These are phyloP conservation scores for Polymixis flavicincta DNA, from an alignment of 2,888 invertebrate species.

Conservation along the genomic window DNA sequence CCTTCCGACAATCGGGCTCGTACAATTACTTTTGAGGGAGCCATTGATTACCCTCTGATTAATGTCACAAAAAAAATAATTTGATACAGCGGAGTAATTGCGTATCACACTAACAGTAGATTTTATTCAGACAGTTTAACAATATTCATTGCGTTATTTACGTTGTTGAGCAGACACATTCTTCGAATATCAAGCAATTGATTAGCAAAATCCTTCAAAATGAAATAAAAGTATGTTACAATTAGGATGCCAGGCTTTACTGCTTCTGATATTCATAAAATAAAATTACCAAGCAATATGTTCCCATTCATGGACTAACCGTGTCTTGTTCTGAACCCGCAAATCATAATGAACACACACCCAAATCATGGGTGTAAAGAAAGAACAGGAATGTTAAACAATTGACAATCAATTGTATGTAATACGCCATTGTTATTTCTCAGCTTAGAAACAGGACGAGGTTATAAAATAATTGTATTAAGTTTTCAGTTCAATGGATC, in stretches of 20 bases:
- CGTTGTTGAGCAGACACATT: too few species aligned
- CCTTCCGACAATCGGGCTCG: too few species aligned
- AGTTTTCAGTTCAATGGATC: conserved; percentile 40
- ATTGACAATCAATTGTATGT: conserved; percentile 19
- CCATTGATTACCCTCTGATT: background rate
- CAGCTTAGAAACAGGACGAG: background rate
- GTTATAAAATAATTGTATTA: conserved; percentile 37
- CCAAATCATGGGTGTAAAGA: background rate
- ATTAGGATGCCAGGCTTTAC: background rate
- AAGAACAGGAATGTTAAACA: conserved; percentile 9
- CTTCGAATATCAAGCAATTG: too few species aligned
- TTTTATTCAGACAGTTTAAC: too few species aligned
- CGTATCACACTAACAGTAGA: too few species aligned
- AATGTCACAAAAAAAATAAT: background rate
- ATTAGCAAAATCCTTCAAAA: too few species aligned
- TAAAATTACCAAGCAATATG: background rate
- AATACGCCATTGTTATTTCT: conserved; percentile 8
- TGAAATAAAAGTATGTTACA: too few species aligned
- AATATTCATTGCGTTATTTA: too few species aligned
- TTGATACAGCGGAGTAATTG: too few species aligned
- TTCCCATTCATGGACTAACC: background rate
- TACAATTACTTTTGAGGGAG: background rate
- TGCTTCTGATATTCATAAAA: too few species aligned
- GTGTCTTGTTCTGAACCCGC: background rate
- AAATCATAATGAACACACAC: background rate